These are phyloP conservation scores for Meganola albula DNA, from an alignment of 2,888 invertebrate species.

Conservation along the genomic window DNA sequence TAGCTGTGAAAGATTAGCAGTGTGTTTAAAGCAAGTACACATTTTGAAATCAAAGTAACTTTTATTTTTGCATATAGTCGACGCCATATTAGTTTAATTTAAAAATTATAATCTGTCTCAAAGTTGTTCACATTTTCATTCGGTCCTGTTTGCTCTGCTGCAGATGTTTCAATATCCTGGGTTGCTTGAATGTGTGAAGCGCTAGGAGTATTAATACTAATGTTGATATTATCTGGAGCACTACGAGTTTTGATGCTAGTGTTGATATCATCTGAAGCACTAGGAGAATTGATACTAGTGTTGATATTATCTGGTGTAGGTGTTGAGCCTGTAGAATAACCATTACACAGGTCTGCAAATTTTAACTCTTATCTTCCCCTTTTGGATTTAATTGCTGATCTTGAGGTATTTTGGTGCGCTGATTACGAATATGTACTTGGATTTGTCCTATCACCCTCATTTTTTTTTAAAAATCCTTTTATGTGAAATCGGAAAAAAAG, in stretches of 20 bases:
- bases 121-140: slow-evolving; percentile 8
- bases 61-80: slow-evolving; percentile 11
- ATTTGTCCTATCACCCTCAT: not conserved
- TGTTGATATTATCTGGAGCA: slow-evolving; percentile 10
- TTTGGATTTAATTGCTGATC: not conserved
- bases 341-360: slow-evolving; percentile 6
- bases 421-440: not conserved
- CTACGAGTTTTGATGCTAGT: slow-evolving; percentile 9
- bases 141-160: slow-evolving; percentile 7
- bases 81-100: slow-evolving; percentile 9
- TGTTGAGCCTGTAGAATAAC: slow-evolving; percentile 15
- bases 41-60: slow-evolving; percentile 17
- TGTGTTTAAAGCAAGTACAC: slow-evolving; percentile 20
- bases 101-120: slow-evolving; percentile 6
- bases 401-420: not conserved
- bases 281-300: slow-evolving; percentile 5
- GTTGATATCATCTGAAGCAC: slow-evolving; percentile 4
- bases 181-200: slow-evolving; percentile 12
- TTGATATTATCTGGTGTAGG: slow-evolving; percentile 13
- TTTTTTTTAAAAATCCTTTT: not conserved
- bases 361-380: not conserved
- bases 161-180: slow-evolving; percentile 12
- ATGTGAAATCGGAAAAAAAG: not conserved
- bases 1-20: slow-evolving; percentile 15
- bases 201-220: slow-evolving; percentile 11